Percentiles rank a stretch among this genome's conserved stretches.
phyloP scores from a whole-genome alignment of 2,113 vertebrate genomes.

The Varanus komodoensis region DNA sequence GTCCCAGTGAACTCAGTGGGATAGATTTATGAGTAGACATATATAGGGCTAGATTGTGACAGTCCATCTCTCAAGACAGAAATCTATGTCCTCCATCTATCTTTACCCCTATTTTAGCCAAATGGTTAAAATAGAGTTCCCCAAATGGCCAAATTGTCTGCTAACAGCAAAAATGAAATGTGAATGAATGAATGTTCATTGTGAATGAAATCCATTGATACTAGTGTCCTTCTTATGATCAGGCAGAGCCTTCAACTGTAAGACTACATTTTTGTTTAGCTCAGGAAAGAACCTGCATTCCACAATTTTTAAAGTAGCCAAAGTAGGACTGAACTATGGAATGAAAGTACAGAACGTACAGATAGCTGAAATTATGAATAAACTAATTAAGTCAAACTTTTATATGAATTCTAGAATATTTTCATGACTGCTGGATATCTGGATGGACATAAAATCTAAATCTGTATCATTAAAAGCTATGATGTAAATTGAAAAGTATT shows the following conservation, averaged over 20 bases:
- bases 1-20: background rate
- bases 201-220: background rate
- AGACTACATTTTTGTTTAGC: background rate
- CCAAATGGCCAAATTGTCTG: background rate
- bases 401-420: background rate
- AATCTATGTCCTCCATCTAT: too few relatives aligned
- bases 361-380: background rate
- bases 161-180: background rate
- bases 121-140: background rate
- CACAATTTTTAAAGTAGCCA: background rate
- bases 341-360: background rate
- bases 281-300: background rate
- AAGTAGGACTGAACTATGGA: background rate
- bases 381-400: background rate
- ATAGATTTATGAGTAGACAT: too few relatives aligned
- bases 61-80: too few relatives aligned
- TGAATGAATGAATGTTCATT: too few relatives aligned
- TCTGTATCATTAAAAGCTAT: background rate
- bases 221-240: background rate
- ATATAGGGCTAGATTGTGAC: too few relatives aligned
- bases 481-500: background rate
- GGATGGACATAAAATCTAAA: background rate
- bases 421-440: background rate
- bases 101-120: too few relatives aligned
- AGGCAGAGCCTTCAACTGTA: background rate